A percentile compares a stretch with the other conserved stretches of the same genome.
These are phyloP conservation scores for Oscheius sp. DNA, from an alignment of 1,140 invertebrate species.

Conservation along the genomic window DNA sequence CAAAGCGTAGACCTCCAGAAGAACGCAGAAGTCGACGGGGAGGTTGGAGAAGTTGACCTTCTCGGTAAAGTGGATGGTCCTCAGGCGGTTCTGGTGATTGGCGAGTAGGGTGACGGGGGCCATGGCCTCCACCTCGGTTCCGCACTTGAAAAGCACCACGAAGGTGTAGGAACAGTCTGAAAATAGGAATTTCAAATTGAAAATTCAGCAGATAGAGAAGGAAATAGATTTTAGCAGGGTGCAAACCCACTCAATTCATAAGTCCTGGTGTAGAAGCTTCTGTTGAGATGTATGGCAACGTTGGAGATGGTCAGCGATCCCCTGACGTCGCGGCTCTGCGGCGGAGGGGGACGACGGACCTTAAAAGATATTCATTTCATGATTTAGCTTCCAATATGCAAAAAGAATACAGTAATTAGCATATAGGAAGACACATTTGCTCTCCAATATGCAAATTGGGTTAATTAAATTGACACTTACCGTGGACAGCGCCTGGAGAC, in stretches of 20 bases:
- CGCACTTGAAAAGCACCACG: constrained; percentile 18
- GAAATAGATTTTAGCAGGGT: too few relatives aligned
- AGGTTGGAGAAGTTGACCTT: constrained; percentile 34
- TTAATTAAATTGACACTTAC: background rate
- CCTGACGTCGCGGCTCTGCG: background rate
- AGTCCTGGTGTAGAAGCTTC: background rate
- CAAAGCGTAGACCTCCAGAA: constrained; percentile 32
- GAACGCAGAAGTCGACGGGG: constrained; percentile 29
- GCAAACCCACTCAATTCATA: background rate
- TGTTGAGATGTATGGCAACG: constrained; percentile 23
- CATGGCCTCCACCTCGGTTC: constrained; percentile 18
- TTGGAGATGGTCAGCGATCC: constrained; percentile 14
- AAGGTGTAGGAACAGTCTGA: constrained; percentile 12
- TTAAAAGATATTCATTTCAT: background rate
- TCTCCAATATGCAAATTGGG: too few relatives aligned
- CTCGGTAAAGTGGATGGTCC: constrained; percentile 17
- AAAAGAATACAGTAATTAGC: too few relatives aligned
- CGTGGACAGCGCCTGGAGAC: background rate
- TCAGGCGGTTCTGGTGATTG: background rate
- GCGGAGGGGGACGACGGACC: constrained; percentile 11
- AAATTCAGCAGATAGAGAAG: background rate
- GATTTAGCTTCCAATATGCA: too few relatives aligned
- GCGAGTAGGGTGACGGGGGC: constrained; percentile 3
- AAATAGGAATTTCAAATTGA: background rate
- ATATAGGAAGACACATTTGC: too few relatives aligned